phyloP scores from a whole-genome alignment of 1,140 invertebrate genomes.

The Hylyphantes graminicola region DNA sequence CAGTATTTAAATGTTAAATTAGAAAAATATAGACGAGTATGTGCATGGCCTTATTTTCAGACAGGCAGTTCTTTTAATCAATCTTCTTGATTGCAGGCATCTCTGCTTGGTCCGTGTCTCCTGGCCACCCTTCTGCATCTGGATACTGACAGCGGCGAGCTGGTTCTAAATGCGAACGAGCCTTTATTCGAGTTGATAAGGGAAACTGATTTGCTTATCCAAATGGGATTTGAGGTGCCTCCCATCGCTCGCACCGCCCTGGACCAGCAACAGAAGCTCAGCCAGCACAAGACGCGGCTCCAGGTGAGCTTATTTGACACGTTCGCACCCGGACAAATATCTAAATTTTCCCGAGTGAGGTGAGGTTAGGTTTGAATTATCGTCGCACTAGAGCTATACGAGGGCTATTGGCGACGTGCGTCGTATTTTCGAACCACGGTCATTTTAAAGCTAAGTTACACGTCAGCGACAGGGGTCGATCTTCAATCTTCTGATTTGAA shows the following conservation, averaged over 20 bases:
- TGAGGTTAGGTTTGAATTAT: too few relatives aligned
- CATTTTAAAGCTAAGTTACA: too few relatives aligned
- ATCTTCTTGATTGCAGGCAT: not conserved
- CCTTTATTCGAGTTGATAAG: slow-evolving; percentile 74
- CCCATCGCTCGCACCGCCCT: slow-evolving; percentile 79
- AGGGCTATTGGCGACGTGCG: too few relatives aligned
- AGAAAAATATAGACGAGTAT: too few relatives aligned
- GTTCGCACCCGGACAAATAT: too few relatives aligned
- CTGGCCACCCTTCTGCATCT: slow-evolving; percentile 12
- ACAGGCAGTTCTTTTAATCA: not conserved
- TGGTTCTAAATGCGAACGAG: slow-evolving; percentile 69
- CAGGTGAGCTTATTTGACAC: slow-evolving; percentile 19
- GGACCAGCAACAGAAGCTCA: slow-evolving; percentile 25
- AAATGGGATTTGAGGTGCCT: slow-evolving; percentile 86
- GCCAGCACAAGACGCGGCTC: slow-evolving; percentile 28
- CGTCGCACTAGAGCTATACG: too few relatives aligned
- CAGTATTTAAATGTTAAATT: not conserved
- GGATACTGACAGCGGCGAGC: slow-evolving; percentile 67
- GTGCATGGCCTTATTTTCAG: not conserved
- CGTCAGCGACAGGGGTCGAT: too few relatives aligned
- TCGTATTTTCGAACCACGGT: too few relatives aligned
- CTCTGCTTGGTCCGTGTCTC: slow-evolving; percentile 19
- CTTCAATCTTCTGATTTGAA: too few relatives aligned
- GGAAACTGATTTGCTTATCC: slow-evolving; percentile 87
- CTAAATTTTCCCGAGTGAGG: too few relatives aligned